Conservation (phyloP, 2,797 vertebrate species). For the Sebastes hubbsi region DNA sequence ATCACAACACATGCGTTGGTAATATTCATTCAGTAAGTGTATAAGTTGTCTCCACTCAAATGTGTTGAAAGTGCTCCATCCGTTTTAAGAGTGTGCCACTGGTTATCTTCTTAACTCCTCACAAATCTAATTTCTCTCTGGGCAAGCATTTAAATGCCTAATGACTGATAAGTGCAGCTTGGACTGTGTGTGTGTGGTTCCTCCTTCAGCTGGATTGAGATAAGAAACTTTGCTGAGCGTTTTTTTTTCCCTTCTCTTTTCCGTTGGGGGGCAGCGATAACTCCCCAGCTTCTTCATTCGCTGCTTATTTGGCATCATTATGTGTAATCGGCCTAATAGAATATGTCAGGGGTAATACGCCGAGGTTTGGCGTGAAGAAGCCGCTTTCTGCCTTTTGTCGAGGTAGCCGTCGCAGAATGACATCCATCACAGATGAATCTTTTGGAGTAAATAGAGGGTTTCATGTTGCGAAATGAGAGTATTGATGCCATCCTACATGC, state of each 20-base stretch:
- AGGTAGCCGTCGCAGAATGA: constrained; percentile 37
- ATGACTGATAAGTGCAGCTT: constrained; percentile 77
- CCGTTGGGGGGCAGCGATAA: constrained; percentile 38
- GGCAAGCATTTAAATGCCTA: constrained; percentile 77
- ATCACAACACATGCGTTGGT: background rate
- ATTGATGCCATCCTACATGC: constrained; percentile 64
- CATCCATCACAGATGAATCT: constrained; percentile 58
- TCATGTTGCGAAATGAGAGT: constrained; percentile 66
- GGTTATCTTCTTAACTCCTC: constrained; percentile 72
- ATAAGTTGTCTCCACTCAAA: constrained; percentile 28
- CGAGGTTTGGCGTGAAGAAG: constrained; percentile 31
- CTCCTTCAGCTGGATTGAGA: constrained; percentile 68
- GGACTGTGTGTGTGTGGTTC: constrained; percentile 72
- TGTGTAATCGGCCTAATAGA: constrained; percentile 62
- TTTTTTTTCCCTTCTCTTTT: constrained; percentile 15
- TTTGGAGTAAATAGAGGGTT: constrained; percentile 65
- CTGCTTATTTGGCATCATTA: constrained; percentile 65
- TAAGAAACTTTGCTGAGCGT: constrained; percentile 67
- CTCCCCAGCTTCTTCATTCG: constrained; percentile 52
- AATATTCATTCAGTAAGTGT: background rate
- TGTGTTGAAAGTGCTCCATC: constrained; percentile 42
- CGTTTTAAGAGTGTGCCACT: constrained; percentile 48
- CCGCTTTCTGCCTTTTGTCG: constrained; percentile 40
- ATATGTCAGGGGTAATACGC: constrained; percentile 53
- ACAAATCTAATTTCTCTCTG: constrained; percentile 75